These are phyloP conservation scores for Orius insidiosus DNA, from an alignment of 1,140 invertebrate genomes.

Conservation along the genomic window DNA sequence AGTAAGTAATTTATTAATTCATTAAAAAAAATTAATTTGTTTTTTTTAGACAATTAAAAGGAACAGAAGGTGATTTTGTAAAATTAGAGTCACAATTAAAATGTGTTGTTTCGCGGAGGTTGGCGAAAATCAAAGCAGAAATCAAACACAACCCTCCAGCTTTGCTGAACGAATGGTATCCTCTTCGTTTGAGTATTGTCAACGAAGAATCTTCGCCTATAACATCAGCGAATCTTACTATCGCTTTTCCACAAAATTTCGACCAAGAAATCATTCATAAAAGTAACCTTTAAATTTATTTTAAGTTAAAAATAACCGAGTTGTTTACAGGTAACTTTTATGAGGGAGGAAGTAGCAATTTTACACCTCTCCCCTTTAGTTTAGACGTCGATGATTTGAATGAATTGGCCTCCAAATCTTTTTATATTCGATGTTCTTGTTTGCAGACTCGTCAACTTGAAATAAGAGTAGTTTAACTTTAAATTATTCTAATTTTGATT, in stretches of 20 bases:
- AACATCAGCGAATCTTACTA: constrained; percentile 12
- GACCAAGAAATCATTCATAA: constrained; percentile 9
- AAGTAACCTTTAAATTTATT: no score
- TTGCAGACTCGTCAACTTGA: no score
- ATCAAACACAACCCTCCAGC: constrained; percentile 48
- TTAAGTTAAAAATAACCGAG: no score
- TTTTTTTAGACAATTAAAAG: constrained; percentile 25
- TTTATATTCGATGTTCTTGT: no score
- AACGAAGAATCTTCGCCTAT: constrained; percentile 29
- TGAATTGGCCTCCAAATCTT: no score
- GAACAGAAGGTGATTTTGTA: constrained; percentile 34
- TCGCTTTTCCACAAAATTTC: constrained; percentile 10
- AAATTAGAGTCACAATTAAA: constrained; percentile 36
- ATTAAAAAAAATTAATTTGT: no score
- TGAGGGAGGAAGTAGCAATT: no score
- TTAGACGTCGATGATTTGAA: no score
- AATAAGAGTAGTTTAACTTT: no score
- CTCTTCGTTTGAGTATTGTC: constrained; percentile 39
- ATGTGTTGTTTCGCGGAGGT: constrained; percentile 43
- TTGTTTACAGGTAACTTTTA: no score
- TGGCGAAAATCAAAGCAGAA: constrained; percentile 41
- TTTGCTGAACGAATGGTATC: constrained; percentile 59
- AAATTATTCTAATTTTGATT: no score
- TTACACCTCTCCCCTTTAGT: no score
- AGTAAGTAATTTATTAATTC: constrained; percentile 1